Evolutionary conservation across 1,140 invertebrate species (phyloP).

Genomic region (Zaprionus taronus): DNA sequence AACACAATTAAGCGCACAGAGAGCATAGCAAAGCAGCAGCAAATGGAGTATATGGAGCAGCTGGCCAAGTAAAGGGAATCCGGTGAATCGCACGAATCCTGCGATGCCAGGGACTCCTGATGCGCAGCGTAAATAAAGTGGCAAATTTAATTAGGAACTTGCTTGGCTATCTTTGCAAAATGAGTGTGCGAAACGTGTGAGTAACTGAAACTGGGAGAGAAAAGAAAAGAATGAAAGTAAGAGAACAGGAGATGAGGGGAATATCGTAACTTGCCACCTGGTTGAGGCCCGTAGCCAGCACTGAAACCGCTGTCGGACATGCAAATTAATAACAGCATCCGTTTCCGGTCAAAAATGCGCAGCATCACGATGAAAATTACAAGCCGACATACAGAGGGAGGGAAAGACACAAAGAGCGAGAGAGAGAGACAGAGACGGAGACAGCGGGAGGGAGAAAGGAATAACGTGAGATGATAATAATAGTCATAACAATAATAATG

Average conservation of each 20-base stretch:
- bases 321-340: constrained; percentile 80
- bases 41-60: constrained; percentile 1
- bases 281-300: not conserved
- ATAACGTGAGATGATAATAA: constrained; percentile 33
- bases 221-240: not conserved
- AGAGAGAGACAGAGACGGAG: not conserved
- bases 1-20: constrained; percentile 73
- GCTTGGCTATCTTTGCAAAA: constrained; percentile 10
- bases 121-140: constrained; percentile 70
- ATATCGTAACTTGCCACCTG: constrained; percentile 45
- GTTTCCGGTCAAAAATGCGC: constrained; percentile 71
- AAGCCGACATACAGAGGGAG: not conserved
- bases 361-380: constrained; percentile 32
- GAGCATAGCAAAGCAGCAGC: constrained; percentile 41
- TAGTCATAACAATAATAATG: constrained; percentile 71
- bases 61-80: not conserved
- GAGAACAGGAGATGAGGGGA: not conserved
- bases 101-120: constrained; percentile 26
- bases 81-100: constrained; percentile 24
- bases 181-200: constrained; percentile 31
- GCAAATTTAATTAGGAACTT: constrained; percentile 76
- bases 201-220: not conserved
- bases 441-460: not conserved
- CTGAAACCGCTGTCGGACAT: constrained; percentile 50
- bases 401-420: not conserved